Evolutionary conservation across 1,140 invertebrate genomes (phyloP).

Genomic region (Nasonia longicornis): DNA sequence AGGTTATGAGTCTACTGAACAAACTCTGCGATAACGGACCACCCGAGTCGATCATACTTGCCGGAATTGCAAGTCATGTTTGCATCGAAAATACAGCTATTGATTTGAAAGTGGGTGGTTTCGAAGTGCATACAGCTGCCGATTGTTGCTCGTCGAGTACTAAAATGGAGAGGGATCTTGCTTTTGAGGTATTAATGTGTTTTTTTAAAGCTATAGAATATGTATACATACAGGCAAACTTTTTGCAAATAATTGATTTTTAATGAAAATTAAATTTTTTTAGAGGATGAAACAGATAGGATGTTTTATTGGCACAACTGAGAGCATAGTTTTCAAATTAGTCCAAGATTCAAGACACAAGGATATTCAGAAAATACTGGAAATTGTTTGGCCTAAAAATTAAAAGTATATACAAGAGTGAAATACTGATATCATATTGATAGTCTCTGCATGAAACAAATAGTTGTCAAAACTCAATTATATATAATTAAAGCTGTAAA

Average conservation of each 20-base stretch:
- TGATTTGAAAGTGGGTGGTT: conserved; percentile 78
- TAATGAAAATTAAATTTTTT: conserved; percentile 63
- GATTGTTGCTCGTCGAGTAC: conserved; percentile 85
- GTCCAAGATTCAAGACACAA: conserved; percentile 80
- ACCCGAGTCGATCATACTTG: conserved; percentile 77
- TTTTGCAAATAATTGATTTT: not conserved
- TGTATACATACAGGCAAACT: not conserved
- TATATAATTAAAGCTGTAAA: too few species aligned
- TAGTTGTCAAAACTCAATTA: too few species aligned
- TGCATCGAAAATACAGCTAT: conserved; percentile 91
- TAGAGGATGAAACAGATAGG: conserved; percentile 83
- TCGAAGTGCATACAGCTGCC: conserved; percentile 85
- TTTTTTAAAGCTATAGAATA: not conserved
- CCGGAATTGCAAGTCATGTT: conserved; percentile 91
- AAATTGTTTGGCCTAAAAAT: conserved; percentile 67
- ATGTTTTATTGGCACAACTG: conserved; percentile 82
- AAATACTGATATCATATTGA: too few species aligned
- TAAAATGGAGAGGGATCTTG: conserved; percentile 76
- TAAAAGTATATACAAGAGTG: too few species aligned
- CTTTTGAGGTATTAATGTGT: conserved; percentile 72
- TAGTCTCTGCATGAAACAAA: too few species aligned
- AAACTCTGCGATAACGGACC: conserved; percentile 54
- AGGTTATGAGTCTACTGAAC: conserved; percentile 54
- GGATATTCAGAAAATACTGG: conserved; percentile 79
- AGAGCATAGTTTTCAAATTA: conserved; percentile 84